phyloP scores from a whole-genome alignment of 2,888 invertebrate species.

The Rotaria macrura region DNA sequence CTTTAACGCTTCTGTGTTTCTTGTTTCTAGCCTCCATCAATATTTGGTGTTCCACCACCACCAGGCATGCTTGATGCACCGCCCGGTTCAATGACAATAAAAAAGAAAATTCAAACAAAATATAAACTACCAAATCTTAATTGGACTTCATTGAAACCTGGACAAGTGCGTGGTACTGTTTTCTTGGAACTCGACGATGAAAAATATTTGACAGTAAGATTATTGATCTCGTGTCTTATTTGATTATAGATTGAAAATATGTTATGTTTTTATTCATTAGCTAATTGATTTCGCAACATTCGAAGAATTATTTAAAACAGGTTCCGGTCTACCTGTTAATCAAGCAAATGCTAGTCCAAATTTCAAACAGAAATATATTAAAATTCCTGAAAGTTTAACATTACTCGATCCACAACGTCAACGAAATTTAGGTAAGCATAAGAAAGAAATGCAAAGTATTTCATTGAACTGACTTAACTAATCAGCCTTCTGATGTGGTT shows the following conservation, averaged over 20 bases:
- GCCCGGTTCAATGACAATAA: slow-evolving; percentile 70
- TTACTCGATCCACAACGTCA: slow-evolving; percentile 33
- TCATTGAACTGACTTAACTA: no score
- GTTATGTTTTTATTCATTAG: slow-evolving; percentile 40
- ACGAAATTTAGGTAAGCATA: slow-evolving; percentile 44
- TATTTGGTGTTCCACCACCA: slow-evolving; percentile 40
- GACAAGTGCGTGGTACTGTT: slow-evolving; percentile 78
- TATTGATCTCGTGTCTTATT: no score
- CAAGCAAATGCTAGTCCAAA: slow-evolving; percentile 55
- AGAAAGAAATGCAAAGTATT: no score
- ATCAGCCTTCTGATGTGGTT: no score
- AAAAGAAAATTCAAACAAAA: slow-evolving; percentile 87
- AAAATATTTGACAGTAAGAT: slow-evolving; percentile 58
- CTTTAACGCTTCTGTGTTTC: not conserved
- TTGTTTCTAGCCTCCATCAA: not conserved
- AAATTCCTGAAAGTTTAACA: slow-evolving; percentile 78
- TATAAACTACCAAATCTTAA: slow-evolving; percentile 76
- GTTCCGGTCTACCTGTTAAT: not conserved
- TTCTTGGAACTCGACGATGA: slow-evolving; percentile 98
- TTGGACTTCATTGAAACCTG: slow-evolving; percentile 91
- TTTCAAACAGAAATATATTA: slow-evolving; percentile 77
- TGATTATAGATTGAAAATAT: not conserved
- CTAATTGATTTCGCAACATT: slow-evolving; percentile 87
- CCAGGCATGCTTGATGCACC: not conserved
- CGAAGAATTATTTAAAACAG: slow-evolving; percentile 80